A percentile compares a stretch with the other conserved stretches of the same genome.
These are phyloP conservation scores for Cirrhinus mrigala DNA, from an alignment of 2,797 vertebrate species.

Conservation along the genomic window DNA sequence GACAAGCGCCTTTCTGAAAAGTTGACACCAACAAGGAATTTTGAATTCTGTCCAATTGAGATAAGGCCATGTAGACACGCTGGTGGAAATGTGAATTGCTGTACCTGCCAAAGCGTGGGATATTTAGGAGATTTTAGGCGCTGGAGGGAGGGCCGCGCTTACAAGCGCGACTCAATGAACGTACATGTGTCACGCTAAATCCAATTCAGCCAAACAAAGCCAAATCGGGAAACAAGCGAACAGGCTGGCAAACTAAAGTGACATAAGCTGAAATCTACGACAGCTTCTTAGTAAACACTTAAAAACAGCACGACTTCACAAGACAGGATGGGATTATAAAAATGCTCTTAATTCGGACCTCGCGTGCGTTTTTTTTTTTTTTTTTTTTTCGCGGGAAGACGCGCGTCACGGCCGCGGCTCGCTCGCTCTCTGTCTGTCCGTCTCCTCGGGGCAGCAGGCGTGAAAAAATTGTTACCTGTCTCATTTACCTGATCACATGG, in stretches of 20 bases:
- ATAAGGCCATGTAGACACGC: slow-evolving; percentile 76
- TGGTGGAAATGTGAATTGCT: slow-evolving; percentile 55
- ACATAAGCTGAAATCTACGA: slow-evolving; percentile 61
- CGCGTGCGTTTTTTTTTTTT: too few relatives aligned
- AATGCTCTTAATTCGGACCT: slow-evolving; percentile 69
- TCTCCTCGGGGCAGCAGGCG: slow-evolving; percentile 63
- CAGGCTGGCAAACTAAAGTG: slow-evolving; percentile 68
- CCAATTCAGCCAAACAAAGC: slow-evolving; percentile 78
- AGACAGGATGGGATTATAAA: slow-evolving; percentile 58
- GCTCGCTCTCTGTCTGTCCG: slow-evolving; percentile 60
- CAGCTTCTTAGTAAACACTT: slow-evolving; percentile 61
- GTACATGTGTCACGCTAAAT: slow-evolving; percentile 77
- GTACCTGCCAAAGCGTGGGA: slow-evolving; percentile 63
- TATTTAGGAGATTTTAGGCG: slow-evolving; percentile 45
- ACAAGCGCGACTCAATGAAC: slow-evolving; percentile 52
- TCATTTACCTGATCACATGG: slow-evolving; percentile 81
- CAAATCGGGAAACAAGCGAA: slow-evolving; percentile 58
- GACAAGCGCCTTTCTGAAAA: slow-evolving; percentile 60
- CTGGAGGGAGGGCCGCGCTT: slow-evolving; percentile 48
- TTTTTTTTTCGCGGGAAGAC: slow-evolving; percentile 56
- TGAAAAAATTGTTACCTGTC: slow-evolving; percentile 69
- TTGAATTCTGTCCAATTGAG: slow-evolving; percentile 79
- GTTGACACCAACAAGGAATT: slow-evolving; percentile 76
- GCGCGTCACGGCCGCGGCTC: slow-evolving; percentile 39
- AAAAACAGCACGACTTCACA: slow-evolving; percentile 51